Conservation (phyloP, 2,113 vertebrate species). For the Hippocampus abdominalis region DNA sequence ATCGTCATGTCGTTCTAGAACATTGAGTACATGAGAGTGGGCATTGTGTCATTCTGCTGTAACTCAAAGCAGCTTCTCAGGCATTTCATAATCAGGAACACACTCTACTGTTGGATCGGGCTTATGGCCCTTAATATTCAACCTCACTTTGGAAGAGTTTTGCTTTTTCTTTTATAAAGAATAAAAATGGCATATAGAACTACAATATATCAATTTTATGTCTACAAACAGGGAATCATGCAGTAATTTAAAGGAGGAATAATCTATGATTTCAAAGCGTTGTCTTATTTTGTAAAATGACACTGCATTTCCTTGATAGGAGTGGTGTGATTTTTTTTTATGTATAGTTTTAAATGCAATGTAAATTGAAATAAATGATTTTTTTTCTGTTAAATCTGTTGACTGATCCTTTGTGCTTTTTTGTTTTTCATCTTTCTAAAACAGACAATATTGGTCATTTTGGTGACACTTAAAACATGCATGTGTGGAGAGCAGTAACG, state of each 20-base stretch:
- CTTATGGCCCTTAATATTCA: slow-evolving; percentile 74
- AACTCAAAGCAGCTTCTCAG: slow-evolving; percentile 79
- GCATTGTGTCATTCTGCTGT: slow-evolving; percentile 36
- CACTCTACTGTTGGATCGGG: slow-evolving; percentile 53
- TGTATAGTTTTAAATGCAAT: slow-evolving; percentile 80
- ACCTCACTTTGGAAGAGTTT: slow-evolving; percentile 43
- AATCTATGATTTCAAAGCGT: slow-evolving; percentile 82
- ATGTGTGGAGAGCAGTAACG: too few relatives aligned
- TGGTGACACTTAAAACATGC: not conserved
- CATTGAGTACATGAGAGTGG: slow-evolving; percentile 22
- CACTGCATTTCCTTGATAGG: slow-evolving; percentile 80
- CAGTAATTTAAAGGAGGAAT: slow-evolving; percentile 75
- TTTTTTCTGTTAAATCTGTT: slow-evolving; percentile 63
- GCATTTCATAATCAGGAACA: slow-evolving; percentile 79
- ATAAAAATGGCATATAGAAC: slow-evolving; percentile 74
- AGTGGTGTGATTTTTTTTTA: slow-evolving; percentile 79
- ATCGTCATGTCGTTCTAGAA: slow-evolving; percentile 1
- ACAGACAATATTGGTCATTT: not conserved
- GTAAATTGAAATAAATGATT: slow-evolving; percentile 77
- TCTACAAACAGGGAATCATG: slow-evolving; percentile 62
- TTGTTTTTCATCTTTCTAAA: not conserved
- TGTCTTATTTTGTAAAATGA: slow-evolving; percentile 92
- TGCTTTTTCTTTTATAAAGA: slow-evolving; percentile 82
- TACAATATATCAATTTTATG: slow-evolving; percentile 66
- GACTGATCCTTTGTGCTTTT: slow-evolving; percentile 4